Base-by-base conservation (phyloP, 2,888 invertebrate genomes). In the Miltochrista miniata region DNA sequence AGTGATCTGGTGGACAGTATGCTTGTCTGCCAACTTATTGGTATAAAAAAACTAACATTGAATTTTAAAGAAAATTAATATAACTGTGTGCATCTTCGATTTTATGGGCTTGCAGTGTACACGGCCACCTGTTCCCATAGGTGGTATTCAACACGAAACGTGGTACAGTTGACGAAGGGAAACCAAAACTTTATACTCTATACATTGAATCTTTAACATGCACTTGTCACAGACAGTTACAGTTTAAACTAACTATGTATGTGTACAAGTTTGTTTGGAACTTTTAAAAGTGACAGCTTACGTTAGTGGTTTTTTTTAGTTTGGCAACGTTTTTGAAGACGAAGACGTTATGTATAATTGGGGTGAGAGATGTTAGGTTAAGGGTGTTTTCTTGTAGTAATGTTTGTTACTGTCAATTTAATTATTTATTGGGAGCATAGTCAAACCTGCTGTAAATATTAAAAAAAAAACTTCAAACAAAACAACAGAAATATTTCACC, bases 61-160 rank as follows among this genome's bases (percentile, higher is more conserved):
- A 44, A 24, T 13, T 24, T 24, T 18, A 10, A 24, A 43, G 9
- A 18, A 18, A 24, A 24, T 4, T 4, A 24, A 24, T 24, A 24
- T 4, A 24, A 24, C 11, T 29, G 15, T 33, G 24, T 18, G 2
- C 24, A 5, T 24, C 3, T 24, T 13, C 5, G 3, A 3, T 12
- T 29, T n/a, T 13, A 29, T 30, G 33, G 68, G 29, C 60, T 50
- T 5, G 14, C 56, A 59, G 54, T 71, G 68, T 66, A 68, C 31
- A 12, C 2, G 30, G 18, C 69, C 71, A 71, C 71, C 71, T 71
- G 71, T 71, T 64, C 51, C 51, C 51, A 54, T 43, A 57, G 59
- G 54, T 55, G 54, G 56, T 58, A 64, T 56, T 64, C 62, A 48
- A 57, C 52, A 61, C 59, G 52, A 42, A 57, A 48, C 52, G 48